Base-by-base conservation (phyloP, 2,888 invertebrate species). In the Limnephilus auricula region DNA sequence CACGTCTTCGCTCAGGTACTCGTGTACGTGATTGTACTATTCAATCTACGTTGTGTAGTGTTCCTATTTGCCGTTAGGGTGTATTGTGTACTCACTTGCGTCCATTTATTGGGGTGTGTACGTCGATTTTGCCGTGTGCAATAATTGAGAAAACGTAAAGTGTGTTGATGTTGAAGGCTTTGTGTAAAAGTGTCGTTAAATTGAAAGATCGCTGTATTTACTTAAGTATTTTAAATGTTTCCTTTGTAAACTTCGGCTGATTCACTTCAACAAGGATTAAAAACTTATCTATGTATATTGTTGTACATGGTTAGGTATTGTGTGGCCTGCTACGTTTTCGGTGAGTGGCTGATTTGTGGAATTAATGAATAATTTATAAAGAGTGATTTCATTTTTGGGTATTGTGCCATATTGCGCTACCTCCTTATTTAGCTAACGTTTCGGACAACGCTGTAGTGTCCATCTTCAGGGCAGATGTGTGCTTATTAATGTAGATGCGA, bases 31-130 rank as follows among this genome's bases (percentile, higher is more conserved):
- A 89, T 86, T 89, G 89, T 91, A 86, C 86, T 89, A 91, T 91
- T 91, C 91, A 91, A 91, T 91, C 89, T 86, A 85, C 85, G 87
- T 89, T 85, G 89, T 91, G 89, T 89, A 79, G 84, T 85, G 86
- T 89, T 91, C 91, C 89, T 50, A 89, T 91, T 91, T 89, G 89
- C 89, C 89, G 91, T 91, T 91, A 91, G 91, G 91, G 40, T 45
- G 82, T 25, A 25, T 25, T 65, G 65, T 65, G 65, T 65, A 65
- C 25, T n/a, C 65, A 65, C 65, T 25, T 65, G 65, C 65, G 65
- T 65, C 65, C 65, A 65, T n/a, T 65, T 65, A n/a, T 65, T 65
- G 65, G 25, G n/a, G 65, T 9, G 25, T 65, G 65, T 65, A 65
- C 9, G 65, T 65, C 65, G 65, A 65, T 65, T 65, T 65, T 9